These are phyloP conservation scores for Panzeria rudis DNA, from an alignment of 2,888 invertebrate genomes.

Conservation along the genomic window DNA sequence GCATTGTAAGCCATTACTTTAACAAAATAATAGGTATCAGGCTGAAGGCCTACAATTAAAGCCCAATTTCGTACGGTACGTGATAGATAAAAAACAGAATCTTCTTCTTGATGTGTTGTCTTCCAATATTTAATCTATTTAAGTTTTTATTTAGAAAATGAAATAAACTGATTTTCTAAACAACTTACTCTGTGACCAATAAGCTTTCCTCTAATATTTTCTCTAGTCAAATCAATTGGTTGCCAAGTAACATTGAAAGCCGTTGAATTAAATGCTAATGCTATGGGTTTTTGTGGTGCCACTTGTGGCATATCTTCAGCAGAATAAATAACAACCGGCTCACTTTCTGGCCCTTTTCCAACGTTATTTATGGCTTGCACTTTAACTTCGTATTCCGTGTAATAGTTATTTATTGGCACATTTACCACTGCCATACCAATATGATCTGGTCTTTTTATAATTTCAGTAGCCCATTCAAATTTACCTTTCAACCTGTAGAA, in stretches of 20 bases:
- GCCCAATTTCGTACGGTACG: slow-evolving; percentile 93
- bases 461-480: slow-evolving; percentile 90
- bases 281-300: slow-evolving; percentile 92
- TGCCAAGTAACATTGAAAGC: slow-evolving; percentile 96
- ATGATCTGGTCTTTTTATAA: slow-evolving; percentile 88
- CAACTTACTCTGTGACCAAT: slow-evolving; percentile 92
- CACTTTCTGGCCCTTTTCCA: slow-evolving; percentile 93
- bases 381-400: slow-evolving; percentile 93
- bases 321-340: slow-evolving; percentile 89
- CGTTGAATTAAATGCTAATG: slow-evolving; percentile 94
- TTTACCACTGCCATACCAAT: slow-evolving; percentile 91
- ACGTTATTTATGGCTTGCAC: slow-evolving; percentile 92
- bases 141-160: not conserved
- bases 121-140: slow-evolving; percentile 94
- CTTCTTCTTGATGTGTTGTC: slow-evolving; percentile 89
- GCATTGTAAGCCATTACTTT: slow-evolving; percentile 98
- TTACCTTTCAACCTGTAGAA: slow-evolving; percentile 92
- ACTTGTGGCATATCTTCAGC: slow-evolving; percentile 97
- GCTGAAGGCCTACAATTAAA: slow-evolving; percentile 95
- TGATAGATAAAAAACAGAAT: slow-evolving; percentile 92
- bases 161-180: not conserved
- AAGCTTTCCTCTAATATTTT: slow-evolving; percentile 93
- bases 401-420: slow-evolving; percentile 89
- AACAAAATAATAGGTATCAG: slow-evolving; percentile 96
- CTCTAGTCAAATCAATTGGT: slow-evolving; percentile 92